These are phyloP conservation scores for Drosophila mojavensis DNA, from an alignment of 1,140 invertebrate species.

Conservation along the genomic window DNA sequence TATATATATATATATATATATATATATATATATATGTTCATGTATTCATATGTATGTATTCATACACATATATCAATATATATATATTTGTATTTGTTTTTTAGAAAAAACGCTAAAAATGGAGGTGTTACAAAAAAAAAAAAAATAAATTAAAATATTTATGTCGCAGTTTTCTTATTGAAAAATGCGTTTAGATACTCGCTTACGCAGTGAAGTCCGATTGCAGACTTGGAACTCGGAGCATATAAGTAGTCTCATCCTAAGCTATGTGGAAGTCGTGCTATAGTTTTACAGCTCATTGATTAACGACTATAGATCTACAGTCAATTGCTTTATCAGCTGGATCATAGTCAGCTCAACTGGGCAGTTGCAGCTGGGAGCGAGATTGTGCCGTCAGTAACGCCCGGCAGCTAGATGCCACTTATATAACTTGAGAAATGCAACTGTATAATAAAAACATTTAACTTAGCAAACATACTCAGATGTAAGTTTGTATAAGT, in stretches of 20 bases:
- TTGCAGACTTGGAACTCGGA: no score
- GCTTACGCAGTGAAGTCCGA: no score
- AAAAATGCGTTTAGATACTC: no score
- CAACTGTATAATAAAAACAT: constrained; percentile 61
- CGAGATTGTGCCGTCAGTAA: no score
- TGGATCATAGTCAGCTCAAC: no score
- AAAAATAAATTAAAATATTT: not conserved
- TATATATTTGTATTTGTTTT: constrained; percentile 4
- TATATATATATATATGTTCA: constrained; percentile 17
- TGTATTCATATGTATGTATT: constrained; percentile 36
- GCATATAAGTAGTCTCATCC: no score
- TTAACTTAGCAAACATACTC: constrained; percentile 36
- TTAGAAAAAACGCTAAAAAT: constrained; percentile 35
- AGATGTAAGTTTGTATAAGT: constrained; percentile 6
- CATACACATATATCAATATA: not conserved
- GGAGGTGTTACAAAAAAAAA: constrained; percentile 14
- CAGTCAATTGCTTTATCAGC: no score
- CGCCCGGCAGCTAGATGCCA: no score
- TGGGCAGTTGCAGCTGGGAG: no score
- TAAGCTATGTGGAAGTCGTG: no score
- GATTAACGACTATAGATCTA: no score
- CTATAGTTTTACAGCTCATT: not conserved
- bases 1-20: constrained; percentile 28
- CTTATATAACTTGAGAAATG: constrained; percentile 54
- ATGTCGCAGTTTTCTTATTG: constrained; percentile 16